Conservation (phyloP, 2,888 invertebrate genomes). For the Ophion costatus region DNA sequence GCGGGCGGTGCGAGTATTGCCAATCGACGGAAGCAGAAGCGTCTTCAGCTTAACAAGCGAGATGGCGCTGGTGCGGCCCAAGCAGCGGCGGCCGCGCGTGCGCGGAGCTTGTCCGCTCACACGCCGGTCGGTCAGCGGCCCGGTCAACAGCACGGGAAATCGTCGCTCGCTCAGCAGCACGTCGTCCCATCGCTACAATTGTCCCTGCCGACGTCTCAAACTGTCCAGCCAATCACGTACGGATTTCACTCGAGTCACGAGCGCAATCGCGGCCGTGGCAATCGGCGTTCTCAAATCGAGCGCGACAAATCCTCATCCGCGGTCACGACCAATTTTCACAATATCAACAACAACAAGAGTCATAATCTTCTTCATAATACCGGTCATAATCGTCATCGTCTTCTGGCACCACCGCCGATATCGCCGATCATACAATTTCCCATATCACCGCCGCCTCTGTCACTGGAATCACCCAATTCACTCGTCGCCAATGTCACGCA, state of each 20-base stretch:
- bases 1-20: conserved; percentile 95
- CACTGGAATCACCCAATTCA: conserved; percentile 85
- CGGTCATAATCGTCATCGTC: conserved; percentile 72
- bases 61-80: conserved; percentile 58
- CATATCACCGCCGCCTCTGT: conserved; percentile 87
- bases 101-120: conserved; percentile 55
- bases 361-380: conserved; percentile 46
- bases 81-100: conserved; percentile 65
- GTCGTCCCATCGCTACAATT: conserved; percentile 67
- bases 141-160: conserved; percentile 68
- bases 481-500: conserved; percentile 70
- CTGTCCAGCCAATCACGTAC: conserved; percentile 86
- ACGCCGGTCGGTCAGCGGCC: conserved; percentile 43
- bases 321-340: conserved; percentile 76
- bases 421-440: conserved; percentile 77
- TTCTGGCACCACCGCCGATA: conserved; percentile 84
- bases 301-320: conserved; percentile 72
- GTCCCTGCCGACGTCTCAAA: conserved; percentile 80
- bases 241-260: conserved; percentile 82
- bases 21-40: conserved; percentile 87
- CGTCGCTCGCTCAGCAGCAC: conserved; percentile 50
- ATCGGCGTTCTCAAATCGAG: conserved; percentile 78
- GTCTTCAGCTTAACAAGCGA: conserved; percentile 82
- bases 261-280: conserved; percentile 84
- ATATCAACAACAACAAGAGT: conserved; percentile 51